Evolutionary conservation across 2,888 invertebrate genomes (phyloP), one percentile per base, ranked within the genome.

Genomic region (Phragmatobia fuliginosa): DNA sequence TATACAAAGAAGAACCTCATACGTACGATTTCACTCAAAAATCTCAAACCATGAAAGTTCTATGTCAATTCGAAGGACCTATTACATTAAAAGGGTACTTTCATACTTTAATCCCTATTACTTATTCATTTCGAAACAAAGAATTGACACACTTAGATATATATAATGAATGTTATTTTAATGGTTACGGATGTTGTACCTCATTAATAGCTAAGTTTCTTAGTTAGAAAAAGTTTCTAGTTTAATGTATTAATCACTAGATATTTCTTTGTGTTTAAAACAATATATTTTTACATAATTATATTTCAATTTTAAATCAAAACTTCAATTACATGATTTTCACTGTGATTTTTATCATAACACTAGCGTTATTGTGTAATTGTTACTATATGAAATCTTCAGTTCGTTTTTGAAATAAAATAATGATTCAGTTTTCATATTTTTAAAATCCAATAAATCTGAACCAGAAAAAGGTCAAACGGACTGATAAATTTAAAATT

Each of bases 401-500:
- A 25, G 36, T 36, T 33, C 18, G 28, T 56, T 21, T 21, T 33
- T 28, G 38, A 36, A 64, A 38, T 28, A 18, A 28, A 28, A 36
- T n/a, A 52, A 65, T 56, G 8, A 65, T 28, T 36, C 21, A 21
- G 36, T 25, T 65, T 65, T 65, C 25, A 36, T 65, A 56, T 62
- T 41, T 32, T n/a, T 62, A 38, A 62, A 67, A 67, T 56, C 4
- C 52, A 67, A 56, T 67, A 62, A 67, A 62, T 32, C 11, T n/a
- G n/a, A 36, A 38, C 60, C 38, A 28, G 36, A 8, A 67, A 62
- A 16, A 67, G 62, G 52, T 69, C 63, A 64, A 64, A 60, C 18
- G 60, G 32, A 60, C 36, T 45, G 58, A 64, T 59, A 59, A 61
- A 64, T 69, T 59, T 60, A 61, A 60, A 65, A 64, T 61, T 65